Evolutionary conservation across 2,888 invertebrate genomes (phyloP).

Genomic region (Chloroclysta siterata): DNA sequence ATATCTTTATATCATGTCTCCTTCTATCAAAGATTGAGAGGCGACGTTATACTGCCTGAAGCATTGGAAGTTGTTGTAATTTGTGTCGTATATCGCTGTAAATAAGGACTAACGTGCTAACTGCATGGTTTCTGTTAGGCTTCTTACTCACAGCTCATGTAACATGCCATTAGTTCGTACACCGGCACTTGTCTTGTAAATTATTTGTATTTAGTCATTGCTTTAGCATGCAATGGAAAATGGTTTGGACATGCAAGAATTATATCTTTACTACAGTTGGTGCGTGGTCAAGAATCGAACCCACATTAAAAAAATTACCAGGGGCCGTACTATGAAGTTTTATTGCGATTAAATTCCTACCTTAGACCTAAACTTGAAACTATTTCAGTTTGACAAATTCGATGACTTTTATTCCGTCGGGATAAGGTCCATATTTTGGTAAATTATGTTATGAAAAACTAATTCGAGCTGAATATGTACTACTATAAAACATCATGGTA

Average conservation of each 20-base stretch:
- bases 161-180: slow-evolving; percentile 56
- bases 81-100: slow-evolving; percentile 16
- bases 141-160: slow-evolving; percentile 56
- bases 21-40: no score
- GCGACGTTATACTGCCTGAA: background rate
- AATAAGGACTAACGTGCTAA: slow-evolving; percentile 30
- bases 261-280: background rate
- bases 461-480: no score
- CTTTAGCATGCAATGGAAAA: slow-evolving; percentile 47
- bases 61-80: slow-evolving; percentile 21
- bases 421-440: no score
- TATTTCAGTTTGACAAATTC: no score
- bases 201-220: slow-evolving; percentile 50
- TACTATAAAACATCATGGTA: no score
- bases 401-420: no score
- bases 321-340: no score
- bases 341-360: no score
- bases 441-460: no score
- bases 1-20: no score
- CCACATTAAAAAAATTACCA: background rate
- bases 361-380: no score
- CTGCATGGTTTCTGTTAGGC: slow-evolving; percentile 47
- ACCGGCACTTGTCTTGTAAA: slow-evolving; percentile 54
- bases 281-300: background rate
- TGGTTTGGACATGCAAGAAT: slow-evolving; percentile 45